Evolutionary conservation across 2,888 invertebrate species (phyloP).

Genomic region (Erannis defoliaria): DNA sequence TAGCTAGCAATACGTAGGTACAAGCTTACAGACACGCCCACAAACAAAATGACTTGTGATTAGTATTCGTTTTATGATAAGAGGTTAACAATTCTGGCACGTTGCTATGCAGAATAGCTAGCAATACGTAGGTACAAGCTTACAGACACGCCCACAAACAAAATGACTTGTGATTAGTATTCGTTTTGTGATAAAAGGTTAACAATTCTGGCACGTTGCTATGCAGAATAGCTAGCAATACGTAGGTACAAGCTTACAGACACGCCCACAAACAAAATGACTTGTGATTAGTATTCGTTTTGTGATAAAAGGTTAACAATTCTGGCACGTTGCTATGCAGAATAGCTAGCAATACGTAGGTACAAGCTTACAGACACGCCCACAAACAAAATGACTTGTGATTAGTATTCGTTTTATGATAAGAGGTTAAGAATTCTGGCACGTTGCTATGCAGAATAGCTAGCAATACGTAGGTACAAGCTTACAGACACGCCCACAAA

Average conservation of each 20-base stretch:
- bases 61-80: too few relatives aligned
- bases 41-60: too few relatives aligned
- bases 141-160: not conserved
- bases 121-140: not conserved
- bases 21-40: not conserved
- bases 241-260: not conserved
- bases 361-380: not conserved
- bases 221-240: not conserved
- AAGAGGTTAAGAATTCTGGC: not conserved
- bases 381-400: too few relatives aligned
- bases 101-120: slow-evolving; percentile 3
- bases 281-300: too few relatives aligned
- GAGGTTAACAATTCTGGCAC: not conserved
- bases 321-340: slow-evolving; percentile 2
- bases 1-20: not conserved
- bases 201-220: slow-evolving; percentile 1
- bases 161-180: too few relatives aligned
- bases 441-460: slow-evolving; percentile 3
- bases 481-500: not conserved
- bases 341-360: not conserved
- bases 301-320: not conserved
- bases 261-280: slow-evolving; percentile 5
- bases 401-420: too few relatives aligned
- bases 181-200: not conserved
- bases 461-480: not conserved